Conservation (phyloP, 1,140 invertebrate species). For the Drosophila pectinifera region DNA sequence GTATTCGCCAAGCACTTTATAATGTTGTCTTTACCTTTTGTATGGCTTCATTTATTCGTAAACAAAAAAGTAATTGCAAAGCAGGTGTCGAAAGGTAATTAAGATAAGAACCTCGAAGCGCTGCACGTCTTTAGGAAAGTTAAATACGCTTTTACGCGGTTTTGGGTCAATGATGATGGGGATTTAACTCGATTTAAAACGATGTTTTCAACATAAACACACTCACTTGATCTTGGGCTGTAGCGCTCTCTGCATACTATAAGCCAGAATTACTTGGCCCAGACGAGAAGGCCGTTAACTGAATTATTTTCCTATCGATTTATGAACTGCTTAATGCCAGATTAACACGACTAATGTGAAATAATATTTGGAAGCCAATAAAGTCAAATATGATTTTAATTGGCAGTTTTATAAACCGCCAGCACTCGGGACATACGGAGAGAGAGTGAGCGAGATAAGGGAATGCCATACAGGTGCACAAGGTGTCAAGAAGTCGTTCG, state of each 20-base stretch:
- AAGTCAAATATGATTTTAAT: slow-evolving; percentile 72
- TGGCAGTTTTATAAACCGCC: slow-evolving; percentile 64
- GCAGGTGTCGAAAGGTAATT: slow-evolving; percentile 33
- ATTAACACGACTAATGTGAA: slow-evolving; percentile 25
- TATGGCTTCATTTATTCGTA: neutral
- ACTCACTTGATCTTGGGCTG: neutral
- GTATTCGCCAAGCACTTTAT: neutral
- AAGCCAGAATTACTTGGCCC: no score
- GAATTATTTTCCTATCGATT: slow-evolving; percentile 27
- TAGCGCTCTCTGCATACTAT: neutral
- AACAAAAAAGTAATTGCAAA: slow-evolving; percentile 7
- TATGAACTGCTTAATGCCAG: slow-evolving; percentile 20
- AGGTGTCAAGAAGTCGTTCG: slow-evolving; percentile 23
- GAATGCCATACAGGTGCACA: slow-evolving; percentile 26
- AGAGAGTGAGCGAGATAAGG: slow-evolving; percentile 19
- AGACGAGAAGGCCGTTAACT: slow-evolving; percentile 31
- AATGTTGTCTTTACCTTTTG: neutral
- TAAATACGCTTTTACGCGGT: slow-evolving; percentile 5
- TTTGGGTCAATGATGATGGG: neutral
- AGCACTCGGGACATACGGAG: neutral
- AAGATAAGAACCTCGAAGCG: slow-evolving; percentile 26
- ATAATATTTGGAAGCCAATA: slow-evolving; percentile 22
- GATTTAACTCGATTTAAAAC: slow-evolving; percentile 1
- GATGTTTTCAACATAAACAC: neutral
- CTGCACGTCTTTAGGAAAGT: slow-evolving; percentile 4